Conservation (phyloP, 2,888 invertebrate species). For the Herminia tarsipennalis region DNA sequence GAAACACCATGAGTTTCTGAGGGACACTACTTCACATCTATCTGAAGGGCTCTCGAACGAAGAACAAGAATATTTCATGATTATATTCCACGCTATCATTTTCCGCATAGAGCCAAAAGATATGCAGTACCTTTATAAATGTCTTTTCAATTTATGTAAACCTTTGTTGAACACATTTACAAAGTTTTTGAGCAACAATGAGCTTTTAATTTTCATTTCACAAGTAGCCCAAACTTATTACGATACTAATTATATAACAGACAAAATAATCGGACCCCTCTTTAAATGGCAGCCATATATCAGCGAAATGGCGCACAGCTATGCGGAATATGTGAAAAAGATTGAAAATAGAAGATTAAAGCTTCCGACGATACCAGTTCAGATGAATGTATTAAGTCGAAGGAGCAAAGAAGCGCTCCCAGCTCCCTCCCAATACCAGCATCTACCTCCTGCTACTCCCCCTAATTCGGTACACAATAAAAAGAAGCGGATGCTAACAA, state of each 20-base stretch:
- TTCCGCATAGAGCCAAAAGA: constrained; percentile 67
- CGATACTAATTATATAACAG: constrained; percentile 79
- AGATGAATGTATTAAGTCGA: constrained; percentile 66
- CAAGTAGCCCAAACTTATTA: constrained; percentile 77
- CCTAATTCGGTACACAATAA: constrained; percentile 58
- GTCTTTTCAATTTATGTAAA: constrained; percentile 74
- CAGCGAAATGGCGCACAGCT: constrained; percentile 71
- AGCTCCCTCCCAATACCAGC: constrained; percentile 7
- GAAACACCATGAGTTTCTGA: constrained; percentile 65
- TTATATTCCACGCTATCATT: constrained; percentile 65
- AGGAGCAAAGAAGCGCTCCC: constrained; percentile 47
- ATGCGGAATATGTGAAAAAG: constrained; percentile 65
- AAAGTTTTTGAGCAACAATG: constrained; percentile 73
- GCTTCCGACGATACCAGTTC: constrained; percentile 64
- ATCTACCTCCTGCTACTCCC: constrained; percentile 50
- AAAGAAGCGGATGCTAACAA: constrained; percentile 67
- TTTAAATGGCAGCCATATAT: constrained; percentile 78
- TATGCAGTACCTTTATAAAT: constrained; percentile 67
- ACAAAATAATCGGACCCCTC: constrained; percentile 79
- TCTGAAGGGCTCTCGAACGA: constrained; percentile 62
- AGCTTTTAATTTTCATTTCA: constrained; percentile 73
- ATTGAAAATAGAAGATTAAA: constrained; percentile 61
- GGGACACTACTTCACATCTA: constrained; percentile 55
- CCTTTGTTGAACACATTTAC: constrained; percentile 65
- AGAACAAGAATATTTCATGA: constrained; percentile 68